phyloP scores from a whole-genome alignment of 2,113 vertebrate genomes.

The Saguinus imperator region DNA sequence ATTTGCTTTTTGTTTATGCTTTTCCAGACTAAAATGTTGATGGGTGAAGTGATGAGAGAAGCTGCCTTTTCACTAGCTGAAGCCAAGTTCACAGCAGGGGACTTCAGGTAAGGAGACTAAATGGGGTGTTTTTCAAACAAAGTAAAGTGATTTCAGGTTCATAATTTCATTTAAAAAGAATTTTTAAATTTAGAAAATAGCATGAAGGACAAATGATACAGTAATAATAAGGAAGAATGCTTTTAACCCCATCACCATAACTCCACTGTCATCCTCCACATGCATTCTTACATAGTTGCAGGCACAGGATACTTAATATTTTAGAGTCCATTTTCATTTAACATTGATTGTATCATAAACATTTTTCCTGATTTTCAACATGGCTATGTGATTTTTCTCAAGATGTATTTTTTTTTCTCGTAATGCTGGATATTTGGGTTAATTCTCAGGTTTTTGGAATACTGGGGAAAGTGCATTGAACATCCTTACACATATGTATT shows the following conservation, averaged over 20 bases:
- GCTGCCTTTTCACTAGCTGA: conserved; percentile 98
- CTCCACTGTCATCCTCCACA: not conserved
- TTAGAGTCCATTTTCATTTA: not conserved
- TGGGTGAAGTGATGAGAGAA: conserved; percentile 99
- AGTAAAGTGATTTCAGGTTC: not conserved
- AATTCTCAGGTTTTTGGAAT: not conserved
- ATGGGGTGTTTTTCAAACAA: conserved; percentile 15
- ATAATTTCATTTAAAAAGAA: conserved; percentile 24
- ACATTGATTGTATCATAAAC: not conserved
- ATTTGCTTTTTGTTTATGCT: conserved; percentile 29
- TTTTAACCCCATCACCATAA: not conserved
- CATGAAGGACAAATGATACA: not conserved
- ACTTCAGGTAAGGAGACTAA: conserved; percentile 92
- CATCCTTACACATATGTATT: not conserved
- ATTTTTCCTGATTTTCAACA: not conserved
- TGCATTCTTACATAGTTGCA: not conserved
- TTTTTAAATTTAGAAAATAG: not conserved
- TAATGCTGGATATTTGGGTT: not conserved
- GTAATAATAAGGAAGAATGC: not conserved
- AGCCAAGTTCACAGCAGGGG: conserved; percentile 98
- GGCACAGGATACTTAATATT: not conserved
- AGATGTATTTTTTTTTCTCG: conserved; percentile 24
- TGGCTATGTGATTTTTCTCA: not conserved
- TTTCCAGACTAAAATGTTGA: conserved; percentile 95
- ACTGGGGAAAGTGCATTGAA: not conserved